phyloP scores from a whole-genome alignment of 2,888 invertebrate species.

The Diloba caeruleocephala region DNA sequence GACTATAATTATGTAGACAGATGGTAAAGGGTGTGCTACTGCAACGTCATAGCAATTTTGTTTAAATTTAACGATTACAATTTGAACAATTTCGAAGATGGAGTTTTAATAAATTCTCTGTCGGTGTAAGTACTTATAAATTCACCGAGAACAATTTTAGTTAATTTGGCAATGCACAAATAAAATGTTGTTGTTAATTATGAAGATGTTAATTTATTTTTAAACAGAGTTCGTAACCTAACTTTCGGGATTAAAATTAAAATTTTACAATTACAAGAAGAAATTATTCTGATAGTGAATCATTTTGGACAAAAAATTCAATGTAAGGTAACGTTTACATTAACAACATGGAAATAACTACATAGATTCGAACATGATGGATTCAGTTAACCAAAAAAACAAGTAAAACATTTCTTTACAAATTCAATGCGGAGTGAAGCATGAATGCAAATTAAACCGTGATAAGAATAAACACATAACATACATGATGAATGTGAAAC shows the following conservation, averaged over 20 bases:
- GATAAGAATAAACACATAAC: slow-evolving; percentile 51
- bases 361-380: neutral
- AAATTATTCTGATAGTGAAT: too few species aligned
- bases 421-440: slow-evolving; percentile 32
- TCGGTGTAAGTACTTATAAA: too few species aligned
- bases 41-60: slow-evolving; percentile 39
- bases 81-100: neutral
- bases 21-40: slow-evolving; percentile 46
- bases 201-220: too few species aligned
- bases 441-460: slow-evolving; percentile 51
- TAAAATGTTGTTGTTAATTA: too few species aligned
- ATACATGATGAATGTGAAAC: slow-evolving; percentile 46
- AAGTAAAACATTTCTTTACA: slow-evolving; percentile 28
- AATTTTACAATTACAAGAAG: too few species aligned
- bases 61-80: slow-evolving; percentile 11
- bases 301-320: too few species aligned
- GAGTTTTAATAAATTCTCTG: too few species aligned
- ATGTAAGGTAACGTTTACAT: too few species aligned
- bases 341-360: neutral
- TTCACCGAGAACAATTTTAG: too few species aligned
- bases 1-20: slow-evolving; percentile 50
- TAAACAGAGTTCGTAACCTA: too few species aligned
- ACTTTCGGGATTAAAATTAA: too few species aligned
- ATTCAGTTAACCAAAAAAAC: slow-evolving; percentile 27
- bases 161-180: too few species aligned